Percentiles rank a stretch among this genome's conserved stretches.
These are phyloP conservation scores for Harpagoxenus sublaevis DNA, from an alignment of 2,888 invertebrate genomes.

Conservation along the genomic window DNA sequence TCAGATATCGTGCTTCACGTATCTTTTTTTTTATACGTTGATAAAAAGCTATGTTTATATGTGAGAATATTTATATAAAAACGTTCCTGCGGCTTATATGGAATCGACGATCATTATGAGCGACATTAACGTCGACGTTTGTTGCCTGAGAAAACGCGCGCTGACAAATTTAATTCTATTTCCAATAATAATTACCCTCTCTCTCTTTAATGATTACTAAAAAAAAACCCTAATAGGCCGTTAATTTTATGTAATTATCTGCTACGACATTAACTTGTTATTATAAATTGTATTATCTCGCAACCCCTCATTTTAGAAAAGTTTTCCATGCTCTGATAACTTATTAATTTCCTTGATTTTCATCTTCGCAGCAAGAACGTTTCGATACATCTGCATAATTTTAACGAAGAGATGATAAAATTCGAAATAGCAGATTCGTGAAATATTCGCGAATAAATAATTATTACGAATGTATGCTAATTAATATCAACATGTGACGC, in stretches of 20 bases:
- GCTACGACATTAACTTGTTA: neutral
- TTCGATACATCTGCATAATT: neutral
- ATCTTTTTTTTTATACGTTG: neutral
- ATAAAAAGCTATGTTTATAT: neutral
- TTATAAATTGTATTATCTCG: neutral
- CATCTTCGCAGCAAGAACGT: neutral
- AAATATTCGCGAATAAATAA: constrained; percentile 11
- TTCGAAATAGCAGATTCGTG: neutral
- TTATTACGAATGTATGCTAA: constrained; percentile 13
- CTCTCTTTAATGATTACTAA: constrained; percentile 11
- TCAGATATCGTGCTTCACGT: neutral
- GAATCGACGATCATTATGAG: neutral
- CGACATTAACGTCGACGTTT: neutral
- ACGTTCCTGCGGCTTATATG: neutral
- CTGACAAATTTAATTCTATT: constrained; percentile 13
- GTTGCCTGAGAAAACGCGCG: neutral
- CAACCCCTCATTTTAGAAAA: neutral
- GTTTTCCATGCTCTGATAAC: neutral
- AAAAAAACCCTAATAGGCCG: neutral
- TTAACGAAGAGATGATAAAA: neutral
- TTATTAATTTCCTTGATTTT: neutral
- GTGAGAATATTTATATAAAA: constrained; percentile 6
- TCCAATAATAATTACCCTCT: neutral
- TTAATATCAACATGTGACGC: neutral
- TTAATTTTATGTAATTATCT: neutral